Evolutionary conservation across 2,113 vertebrate genomes (phyloP).

Genomic region (Trinectes maculatus): DNA sequence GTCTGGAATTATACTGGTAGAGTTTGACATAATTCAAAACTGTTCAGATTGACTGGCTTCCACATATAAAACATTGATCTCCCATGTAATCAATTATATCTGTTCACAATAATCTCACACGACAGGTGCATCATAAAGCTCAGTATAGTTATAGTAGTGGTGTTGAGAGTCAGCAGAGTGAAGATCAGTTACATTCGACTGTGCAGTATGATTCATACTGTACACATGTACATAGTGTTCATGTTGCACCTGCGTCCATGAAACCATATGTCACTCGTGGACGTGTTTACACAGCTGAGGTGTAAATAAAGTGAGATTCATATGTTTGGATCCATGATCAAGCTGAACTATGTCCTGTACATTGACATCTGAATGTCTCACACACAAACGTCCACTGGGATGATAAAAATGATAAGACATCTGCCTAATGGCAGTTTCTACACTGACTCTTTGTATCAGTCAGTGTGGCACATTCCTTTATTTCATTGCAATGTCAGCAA

Average conservation of each 20-base stretch:
- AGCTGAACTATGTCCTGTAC: too few species aligned
- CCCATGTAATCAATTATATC: too few species aligned
- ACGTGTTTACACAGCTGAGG: neutral
- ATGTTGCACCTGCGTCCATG: conserved; percentile 18
- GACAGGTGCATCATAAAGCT: too few species aligned
- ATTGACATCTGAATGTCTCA: neutral
- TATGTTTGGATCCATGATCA: neutral
- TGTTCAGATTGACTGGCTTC: too few species aligned
- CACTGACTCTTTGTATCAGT: neutral
- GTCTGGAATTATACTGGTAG: too few species aligned
- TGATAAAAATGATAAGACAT: neutral
- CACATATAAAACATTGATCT: too few species aligned
- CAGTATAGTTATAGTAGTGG: too few species aligned
- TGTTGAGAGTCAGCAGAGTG: neutral
- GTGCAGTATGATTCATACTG: conserved; percentile 9
- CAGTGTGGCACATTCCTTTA: too few species aligned
- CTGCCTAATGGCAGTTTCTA: neutral
- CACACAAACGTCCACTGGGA: neutral
- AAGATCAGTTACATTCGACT: neutral
- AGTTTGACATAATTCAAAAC: too few species aligned
- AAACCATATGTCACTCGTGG: neutral
- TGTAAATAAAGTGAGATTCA: neutral
- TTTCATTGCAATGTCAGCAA: too few species aligned
- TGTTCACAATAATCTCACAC: too few species aligned
- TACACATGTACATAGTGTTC: too few species aligned